Percentiles rank a stretch among this genome's conserved stretches.
These are phyloP conservation scores for Drosophila helvetica DNA, from an alignment of 2,888 invertebrate species.

Conservation along the genomic window DNA sequence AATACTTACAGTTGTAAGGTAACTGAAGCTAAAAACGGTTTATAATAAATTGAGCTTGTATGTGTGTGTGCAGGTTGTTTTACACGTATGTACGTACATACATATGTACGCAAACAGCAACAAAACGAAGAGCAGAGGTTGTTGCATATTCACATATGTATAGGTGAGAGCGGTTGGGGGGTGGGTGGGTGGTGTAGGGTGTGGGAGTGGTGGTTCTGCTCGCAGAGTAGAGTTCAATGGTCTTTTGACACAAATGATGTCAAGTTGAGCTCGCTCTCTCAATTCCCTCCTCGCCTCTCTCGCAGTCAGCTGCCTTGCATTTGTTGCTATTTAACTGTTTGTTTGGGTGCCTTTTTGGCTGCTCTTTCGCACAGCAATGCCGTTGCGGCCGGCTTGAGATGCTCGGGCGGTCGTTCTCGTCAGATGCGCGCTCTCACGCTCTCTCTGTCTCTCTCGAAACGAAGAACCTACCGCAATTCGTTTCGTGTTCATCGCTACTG, in stretches of 20 bases:
- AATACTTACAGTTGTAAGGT: neutral
- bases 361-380: constrained; percentile 38
- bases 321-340: constrained; percentile 64
- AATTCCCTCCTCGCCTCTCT: constrained; percentile 9
- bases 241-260: constrained; percentile 84
- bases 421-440: neutral
- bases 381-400: constrained; percentile 54
- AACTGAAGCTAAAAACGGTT: neutral
- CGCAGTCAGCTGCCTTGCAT: constrained; percentile 50
- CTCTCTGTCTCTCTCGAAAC: constrained; percentile 13
- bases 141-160: constrained; percentile 27
- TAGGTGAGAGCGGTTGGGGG: constrained; percentile 5
- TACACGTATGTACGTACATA: neutral
- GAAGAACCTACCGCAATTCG: constrained; percentile 76
- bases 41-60: neutral
- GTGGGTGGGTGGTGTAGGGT: neutral
- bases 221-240: constrained; percentile 83
- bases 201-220: constrained; percentile 43
- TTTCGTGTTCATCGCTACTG: constrained; percentile 54
- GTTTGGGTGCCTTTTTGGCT: constrained; percentile 72
- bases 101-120: constrained; percentile 25
- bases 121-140: constrained; percentile 18
- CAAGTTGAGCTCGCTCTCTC: constrained; percentile 77
- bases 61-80: neutral
- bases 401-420: neutral